Evolutionary conservation across 2,888 invertebrate genomes (phyloP), one percentile per base, ranked within the genome.

Genomic region (Agriopis leucophaearia): DNA sequence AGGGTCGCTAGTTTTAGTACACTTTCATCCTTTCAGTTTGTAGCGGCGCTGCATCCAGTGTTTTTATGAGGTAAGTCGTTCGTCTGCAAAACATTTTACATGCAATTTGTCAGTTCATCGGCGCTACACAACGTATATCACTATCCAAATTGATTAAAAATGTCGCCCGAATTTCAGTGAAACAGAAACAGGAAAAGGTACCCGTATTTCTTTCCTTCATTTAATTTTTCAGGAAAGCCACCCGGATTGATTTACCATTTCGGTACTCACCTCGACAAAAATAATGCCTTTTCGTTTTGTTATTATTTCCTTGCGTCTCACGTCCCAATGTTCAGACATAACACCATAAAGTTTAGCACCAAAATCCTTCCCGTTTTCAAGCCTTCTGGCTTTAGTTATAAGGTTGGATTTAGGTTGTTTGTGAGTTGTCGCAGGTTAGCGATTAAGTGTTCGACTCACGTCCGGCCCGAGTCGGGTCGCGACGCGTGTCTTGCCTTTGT

Each of bases 381-480:
- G 51, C 16, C 13, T 42, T 38, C 76, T 74, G 75, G 85, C 78
- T 76, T 38, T 55, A 35, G 27, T 13, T 8, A 64, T 85, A 87
- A 74, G 78, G 85, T 80, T 58, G 71, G 74, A 71, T 80, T 80
- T 86, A 63, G 73, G 67, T 71, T 76, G 81, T 18, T 68, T 56
- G 36, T 48, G 38, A 44, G 61, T 60, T 74, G 78, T 67, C 73
- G 79, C 82, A 81, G 81, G 84, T 85, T 87, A 77, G 78, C 73
- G 74, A 79, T 86, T 92, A 84, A 75, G 89, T 82, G 87, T 86
- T 87, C 86, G 87, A 82, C 84, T 88, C 87, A 84, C 80, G 81
- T 79, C 79, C 79, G 64, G 68, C 51, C 44, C 44, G 59, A 64
- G 59, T 40, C 55, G 44, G 68, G 59, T 51, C 59, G 15, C 81